phyloP scores from a whole-genome alignment of 2,113 vertebrate species.

The Vidua chalybeata region DNA sequence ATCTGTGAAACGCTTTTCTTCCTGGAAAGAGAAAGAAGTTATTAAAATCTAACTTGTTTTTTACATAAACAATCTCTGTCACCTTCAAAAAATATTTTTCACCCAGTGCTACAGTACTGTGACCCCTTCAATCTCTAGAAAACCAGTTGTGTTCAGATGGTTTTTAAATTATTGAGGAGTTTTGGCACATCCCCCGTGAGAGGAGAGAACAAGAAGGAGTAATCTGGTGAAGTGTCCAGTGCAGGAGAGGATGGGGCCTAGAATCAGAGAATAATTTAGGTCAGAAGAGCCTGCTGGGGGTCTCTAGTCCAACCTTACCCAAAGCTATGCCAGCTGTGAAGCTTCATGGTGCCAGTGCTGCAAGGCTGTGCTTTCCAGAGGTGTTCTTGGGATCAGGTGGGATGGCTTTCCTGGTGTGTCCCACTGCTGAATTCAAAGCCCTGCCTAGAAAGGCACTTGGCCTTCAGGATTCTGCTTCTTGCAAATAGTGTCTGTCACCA shows the following conservation, averaged over 20 bases:
- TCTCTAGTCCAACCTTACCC: not conserved
- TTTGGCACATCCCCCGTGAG: fast-evolving
- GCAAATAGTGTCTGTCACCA: not conserved
- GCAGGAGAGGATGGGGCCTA: not conserved
- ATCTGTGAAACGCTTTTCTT: not conserved
- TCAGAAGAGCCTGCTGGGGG: not conserved
- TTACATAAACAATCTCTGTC: not conserved
- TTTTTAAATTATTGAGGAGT: not conserved
- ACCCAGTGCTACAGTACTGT: not conserved
- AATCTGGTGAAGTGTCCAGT: not conserved
- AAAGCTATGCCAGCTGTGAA: not conserved
- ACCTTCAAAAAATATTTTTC: not conserved
- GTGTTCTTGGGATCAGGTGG: not conserved
- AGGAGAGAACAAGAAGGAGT: not conserved
- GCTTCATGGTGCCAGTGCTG: not conserved
- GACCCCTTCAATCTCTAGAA: not conserved
- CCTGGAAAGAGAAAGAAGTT: not conserved
- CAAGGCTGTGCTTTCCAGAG: not conserved
- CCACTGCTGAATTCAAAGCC: not conserved
- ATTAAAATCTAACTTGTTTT: not conserved
- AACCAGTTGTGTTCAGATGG: not conserved
- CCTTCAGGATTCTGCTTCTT: not conserved
- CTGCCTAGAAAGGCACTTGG: not conserved
- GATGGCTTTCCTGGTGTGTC: not conserved
- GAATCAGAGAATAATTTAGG: not conserved